Conservation (phyloP, 2,797 vertebrate species). For the Microctenopoma lineatum region DNA sequence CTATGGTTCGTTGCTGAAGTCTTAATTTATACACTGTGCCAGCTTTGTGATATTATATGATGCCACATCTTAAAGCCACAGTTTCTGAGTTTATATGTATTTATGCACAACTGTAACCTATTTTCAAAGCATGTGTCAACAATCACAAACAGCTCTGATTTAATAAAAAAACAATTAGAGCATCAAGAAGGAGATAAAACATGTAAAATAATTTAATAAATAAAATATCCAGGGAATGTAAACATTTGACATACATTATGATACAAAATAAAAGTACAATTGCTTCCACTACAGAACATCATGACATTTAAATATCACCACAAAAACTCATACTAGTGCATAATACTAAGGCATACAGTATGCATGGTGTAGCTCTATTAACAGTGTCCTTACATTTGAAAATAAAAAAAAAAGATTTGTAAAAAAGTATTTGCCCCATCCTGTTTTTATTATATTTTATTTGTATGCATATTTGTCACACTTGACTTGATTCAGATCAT, state of each 20-base stretch:
- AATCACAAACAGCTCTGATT: conserved; percentile 1
- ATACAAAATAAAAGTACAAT: conserved; percentile 63
- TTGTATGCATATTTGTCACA: no score
- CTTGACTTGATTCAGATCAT: no score
- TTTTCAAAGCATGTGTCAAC: neutral
- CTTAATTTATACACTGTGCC: neutral
- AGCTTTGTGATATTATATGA: neutral
- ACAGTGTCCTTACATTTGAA: conserved; percentile 32
- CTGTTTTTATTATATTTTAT: no score
- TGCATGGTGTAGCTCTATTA: conserved; percentile 34
- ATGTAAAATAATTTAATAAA: conserved; percentile 85
- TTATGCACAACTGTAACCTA: neutral
- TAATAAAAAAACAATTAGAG: conserved; percentile 4
- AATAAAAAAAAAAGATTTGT: conserved; percentile 24
- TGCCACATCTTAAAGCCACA: neutral
- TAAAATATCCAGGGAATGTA: conserved; percentile 75
- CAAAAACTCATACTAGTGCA: conserved; percentile 53
- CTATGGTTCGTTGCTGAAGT: neutral
- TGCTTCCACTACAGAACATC: conserved; percentile 49
- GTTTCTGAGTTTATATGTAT: neutral
- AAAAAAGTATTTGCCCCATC: no score
- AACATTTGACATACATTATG: conserved; percentile 73
- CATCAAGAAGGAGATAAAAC: conserved; percentile 50
- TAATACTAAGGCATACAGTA: conserved; percentile 58
- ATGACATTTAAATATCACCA: conserved; percentile 42